Evolutionary conservation across 92 coral and sea anemone species (phyloP), one percentile per base, ranked within the genome.

Genomic region (Diadumene lineata): DNA sequence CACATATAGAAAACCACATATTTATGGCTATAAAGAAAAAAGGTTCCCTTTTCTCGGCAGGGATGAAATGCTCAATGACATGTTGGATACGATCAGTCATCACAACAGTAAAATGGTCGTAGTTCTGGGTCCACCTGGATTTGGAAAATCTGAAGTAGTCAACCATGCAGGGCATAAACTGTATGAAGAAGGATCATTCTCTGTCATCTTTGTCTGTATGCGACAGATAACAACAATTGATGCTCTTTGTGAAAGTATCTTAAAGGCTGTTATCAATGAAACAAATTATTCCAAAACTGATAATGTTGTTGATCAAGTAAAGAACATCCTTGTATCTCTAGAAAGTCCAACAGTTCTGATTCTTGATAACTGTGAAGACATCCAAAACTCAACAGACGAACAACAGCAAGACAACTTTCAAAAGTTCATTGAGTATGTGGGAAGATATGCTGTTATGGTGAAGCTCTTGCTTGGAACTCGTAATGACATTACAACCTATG

Each of bases 341-440:
- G 24, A 61, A 18, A 9, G 10, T 11, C 48, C 65, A 60, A 81
- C 81, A 15, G 64, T 80, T 25, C 79, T 85, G 18, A 78, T 85
- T 10, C 69, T 85, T 0, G 89, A 85, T 69, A 80, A 85, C 61
- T 60, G 82, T 46, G 89, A 85, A 68, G 79, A 80, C 43, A 34
- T 85, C 23, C 89, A 85, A 24, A 68, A 68, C 64, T 78, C 75
- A 28, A 24, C 21, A 16, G 32, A 57, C 34, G 13, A 34, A n/a
- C n/a, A n/a, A n/a, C n/a, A n/a, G n/a, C n/a, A n/a, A n/a, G 9
- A 7, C 24, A 75, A 78, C 0, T 78, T 78, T 78, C 55, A 57
- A 55, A 57, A 43, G 31, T 78, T 78, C 50, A 31, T 78, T 66
- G 68, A 78, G 64, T 78, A 30, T 34, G 56, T 78, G 8, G 75